phyloP scores from a whole-genome alignment of 2,113 vertebrate species.

The Podiceps cristatus region DNA sequence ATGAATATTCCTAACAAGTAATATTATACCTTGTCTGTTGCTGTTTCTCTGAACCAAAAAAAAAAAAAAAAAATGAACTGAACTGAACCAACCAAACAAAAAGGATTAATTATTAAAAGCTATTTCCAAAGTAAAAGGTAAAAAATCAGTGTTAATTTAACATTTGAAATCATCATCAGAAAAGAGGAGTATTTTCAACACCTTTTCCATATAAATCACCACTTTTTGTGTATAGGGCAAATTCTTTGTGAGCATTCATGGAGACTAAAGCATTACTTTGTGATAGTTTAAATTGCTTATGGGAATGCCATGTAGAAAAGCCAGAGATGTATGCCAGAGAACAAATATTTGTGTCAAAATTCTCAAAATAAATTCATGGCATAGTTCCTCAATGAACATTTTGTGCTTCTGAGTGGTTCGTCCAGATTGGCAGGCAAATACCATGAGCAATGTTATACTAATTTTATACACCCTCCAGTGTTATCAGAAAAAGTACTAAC shows the following conservation, averaged over 20 bases:
- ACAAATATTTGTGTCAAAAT: neutral
- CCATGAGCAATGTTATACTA: neutral
- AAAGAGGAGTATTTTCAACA: neutral
- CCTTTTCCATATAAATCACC: neutral
- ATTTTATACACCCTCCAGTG: neutral
- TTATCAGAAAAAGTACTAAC: neutral
- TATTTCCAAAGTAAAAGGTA: neutral
- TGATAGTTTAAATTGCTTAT: neutral
- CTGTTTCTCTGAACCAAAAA: neutral
- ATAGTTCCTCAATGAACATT: neutral
- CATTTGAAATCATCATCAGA: neutral
- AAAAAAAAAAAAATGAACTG: neutral
- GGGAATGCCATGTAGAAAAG: neutral
- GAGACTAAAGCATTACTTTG: neutral
- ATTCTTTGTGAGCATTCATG: neutral
- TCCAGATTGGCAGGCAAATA: neutral
- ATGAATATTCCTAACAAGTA: neutral
- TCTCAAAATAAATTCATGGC: constrained; percentile 5
- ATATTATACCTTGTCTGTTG: neutral
- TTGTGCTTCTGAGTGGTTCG: neutral
- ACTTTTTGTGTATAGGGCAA: neutral
- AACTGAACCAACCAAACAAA: accelerated
- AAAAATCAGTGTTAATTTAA: neutral
- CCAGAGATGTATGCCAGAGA: neutral
- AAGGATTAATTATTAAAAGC: neutral